phyloP scores from a whole-genome alignment of 2,113 vertebrate species.

The Abramis brama region DNA sequence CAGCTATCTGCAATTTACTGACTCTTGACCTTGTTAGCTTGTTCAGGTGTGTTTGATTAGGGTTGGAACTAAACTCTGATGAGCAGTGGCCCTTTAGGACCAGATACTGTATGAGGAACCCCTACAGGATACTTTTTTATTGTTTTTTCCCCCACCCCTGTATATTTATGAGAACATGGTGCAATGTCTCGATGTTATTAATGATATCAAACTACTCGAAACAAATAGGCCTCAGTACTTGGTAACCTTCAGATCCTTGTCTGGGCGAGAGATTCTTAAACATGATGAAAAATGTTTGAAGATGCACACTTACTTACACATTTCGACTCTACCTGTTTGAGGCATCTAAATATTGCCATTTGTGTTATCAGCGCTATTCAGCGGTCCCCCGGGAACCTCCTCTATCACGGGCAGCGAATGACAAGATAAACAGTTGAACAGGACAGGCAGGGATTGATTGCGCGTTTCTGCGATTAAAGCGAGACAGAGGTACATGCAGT shows the following conservation, averaged over 20 bases:
- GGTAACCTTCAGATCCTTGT: not conserved
- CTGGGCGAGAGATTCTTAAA: not conserved
- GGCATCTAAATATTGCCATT: conserved; percentile 41
- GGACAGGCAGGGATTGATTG: conserved; percentile 42
- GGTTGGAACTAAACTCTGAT: too few species aligned
- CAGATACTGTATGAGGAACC: too few species aligned
- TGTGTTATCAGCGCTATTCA: conserved; percentile 34
- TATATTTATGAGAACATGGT: not conserved
- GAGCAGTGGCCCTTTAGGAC: too few species aligned
- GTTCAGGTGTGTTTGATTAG: too few species aligned
- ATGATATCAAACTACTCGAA: not conserved
- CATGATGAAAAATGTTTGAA: conserved; percentile 24
- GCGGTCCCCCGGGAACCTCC: conserved; percentile 19
- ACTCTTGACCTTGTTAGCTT: too few species aligned
- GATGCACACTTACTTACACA: not conserved
- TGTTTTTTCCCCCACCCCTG: not conserved
- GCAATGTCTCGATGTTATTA: not conserved
- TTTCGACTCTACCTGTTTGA: conserved; percentile 12
- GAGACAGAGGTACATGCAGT: conserved; percentile 32
- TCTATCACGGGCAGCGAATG: conserved; percentile 31
- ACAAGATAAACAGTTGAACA: conserved; percentile 47
- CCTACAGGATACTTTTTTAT: not conserved
- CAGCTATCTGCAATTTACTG: too few species aligned
- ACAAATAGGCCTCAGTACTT: not conserved
- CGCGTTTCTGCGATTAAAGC: conserved; percentile 47